A percentile compares a stretch with the other conserved stretches of the same genome.
Conservation (phyloP, 2,113 vertebrate species). For the Agapornis roseicollis region DNA sequence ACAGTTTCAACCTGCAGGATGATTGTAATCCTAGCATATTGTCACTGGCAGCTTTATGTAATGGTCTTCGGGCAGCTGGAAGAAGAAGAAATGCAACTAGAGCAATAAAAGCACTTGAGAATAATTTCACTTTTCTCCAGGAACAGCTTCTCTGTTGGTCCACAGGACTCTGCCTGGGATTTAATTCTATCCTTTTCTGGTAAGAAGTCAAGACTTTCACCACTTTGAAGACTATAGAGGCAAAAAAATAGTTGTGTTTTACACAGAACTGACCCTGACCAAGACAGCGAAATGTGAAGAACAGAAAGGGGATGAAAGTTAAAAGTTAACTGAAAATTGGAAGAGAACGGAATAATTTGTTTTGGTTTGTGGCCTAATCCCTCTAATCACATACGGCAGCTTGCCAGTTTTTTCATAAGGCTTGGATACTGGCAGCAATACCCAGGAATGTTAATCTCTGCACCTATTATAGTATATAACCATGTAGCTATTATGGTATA, state of each 20-base stretch:
- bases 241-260: background rate
- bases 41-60: background rate
- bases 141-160: background rate
- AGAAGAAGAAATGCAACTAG: background rate
- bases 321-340: background rate
- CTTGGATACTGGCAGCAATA: background rate
- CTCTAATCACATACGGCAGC: background rate
- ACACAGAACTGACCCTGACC: background rate
- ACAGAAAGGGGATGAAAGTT: background rate
- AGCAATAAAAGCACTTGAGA: background rate
- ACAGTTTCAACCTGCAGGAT: background rate
- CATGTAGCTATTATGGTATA: background rate
- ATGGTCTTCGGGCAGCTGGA: background rate
- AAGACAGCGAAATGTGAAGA: background rate
- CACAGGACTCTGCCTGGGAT: background rate
- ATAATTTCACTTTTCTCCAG: background rate
- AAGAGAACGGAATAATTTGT: background rate
- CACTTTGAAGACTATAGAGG: background rate
- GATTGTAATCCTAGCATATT: background rate
- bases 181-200: background rate
- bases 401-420: background rate
- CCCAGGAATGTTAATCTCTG: background rate
- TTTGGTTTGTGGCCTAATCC: background rate
- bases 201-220: background rate
- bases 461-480: background rate